Conservation (phyloP, 2,888 invertebrate species). For the Iselma pallidipennis region DNA sequence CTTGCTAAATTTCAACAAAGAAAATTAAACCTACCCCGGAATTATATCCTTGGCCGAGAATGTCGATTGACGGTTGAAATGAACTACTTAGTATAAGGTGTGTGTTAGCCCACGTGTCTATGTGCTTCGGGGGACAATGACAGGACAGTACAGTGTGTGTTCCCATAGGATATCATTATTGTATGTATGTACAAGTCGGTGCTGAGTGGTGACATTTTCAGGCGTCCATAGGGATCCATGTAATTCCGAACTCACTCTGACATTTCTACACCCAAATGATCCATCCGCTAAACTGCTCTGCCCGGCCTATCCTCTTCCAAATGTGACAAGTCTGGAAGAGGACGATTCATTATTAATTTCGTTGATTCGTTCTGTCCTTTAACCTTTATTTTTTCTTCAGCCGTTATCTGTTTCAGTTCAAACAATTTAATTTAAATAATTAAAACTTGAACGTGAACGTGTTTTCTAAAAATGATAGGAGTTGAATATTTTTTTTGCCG, state of each 20-base stretch:
- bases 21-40: background rate
- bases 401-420: background rate
- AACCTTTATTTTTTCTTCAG: background rate
- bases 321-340: conserved; percentile 31
- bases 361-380: background rate
- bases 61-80: background rate
- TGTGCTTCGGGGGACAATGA: background rate
- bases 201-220: conserved; percentile 56
- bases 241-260: conserved; percentile 53
- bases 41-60: background rate
- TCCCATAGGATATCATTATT: conserved; percentile 53
- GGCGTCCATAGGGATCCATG: conserved; percentile 52
- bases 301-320: conserved; percentile 29
- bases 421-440: background rate
- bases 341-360: conserved; percentile 34
- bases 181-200: conserved; percentile 53
- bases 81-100: background rate
- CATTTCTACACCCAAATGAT: conserved; percentile 54
- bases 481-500: too few species aligned
- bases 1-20: background rate
- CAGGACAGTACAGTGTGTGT: conserved; percentile 4
- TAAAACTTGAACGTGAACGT: too few species aligned
- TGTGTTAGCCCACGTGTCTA: too few species aligned
- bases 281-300: conserved; percentile 40
- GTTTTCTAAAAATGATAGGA: too few species aligned